These are phyloP conservation scores for Asobara japonica DNA, from an alignment of 1,140 invertebrate genomes.

Conservation along the genomic window DNA sequence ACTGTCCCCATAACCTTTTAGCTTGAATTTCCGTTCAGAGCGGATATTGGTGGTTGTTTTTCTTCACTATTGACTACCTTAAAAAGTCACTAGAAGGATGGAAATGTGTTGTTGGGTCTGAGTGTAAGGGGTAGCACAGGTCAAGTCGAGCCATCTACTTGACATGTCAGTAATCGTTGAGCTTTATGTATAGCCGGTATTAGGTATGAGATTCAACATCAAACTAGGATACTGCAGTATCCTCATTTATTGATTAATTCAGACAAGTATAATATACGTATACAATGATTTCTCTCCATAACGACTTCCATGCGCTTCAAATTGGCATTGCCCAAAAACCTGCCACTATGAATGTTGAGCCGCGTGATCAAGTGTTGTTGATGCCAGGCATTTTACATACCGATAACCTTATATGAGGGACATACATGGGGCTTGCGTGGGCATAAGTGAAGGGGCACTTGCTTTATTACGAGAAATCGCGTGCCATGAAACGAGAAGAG, in stretches of 20 bases:
- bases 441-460: slow-evolving; percentile 12
- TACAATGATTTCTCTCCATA: no score
- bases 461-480: slow-evolving; percentile 52
- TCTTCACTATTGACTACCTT: neutral
- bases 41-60: neutral
- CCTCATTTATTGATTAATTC: no score
- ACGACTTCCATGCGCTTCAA: no score
- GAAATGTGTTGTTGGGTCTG: neutral
- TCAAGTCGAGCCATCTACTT: neutral
- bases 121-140: neutral
- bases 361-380: neutral
- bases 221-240: no score
- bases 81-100: slow-evolving; percentile 1
- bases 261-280: no score
- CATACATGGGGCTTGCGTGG: slow-evolving; percentile 24
- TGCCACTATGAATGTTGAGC: neutral
- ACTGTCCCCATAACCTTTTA: neutral
- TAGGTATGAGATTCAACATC: neutral
- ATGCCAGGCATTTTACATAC: neutral
- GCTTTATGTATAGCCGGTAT: neutral
- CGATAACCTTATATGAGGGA: neutral
- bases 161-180: neutral
- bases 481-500: slow-evolving; percentile 48
- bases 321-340: neutral
- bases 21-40: neutral